phyloP scores from a whole-genome alignment of 92 coral and sea anemone genomes.

The Zoanthus sansibaricus region DNA sequence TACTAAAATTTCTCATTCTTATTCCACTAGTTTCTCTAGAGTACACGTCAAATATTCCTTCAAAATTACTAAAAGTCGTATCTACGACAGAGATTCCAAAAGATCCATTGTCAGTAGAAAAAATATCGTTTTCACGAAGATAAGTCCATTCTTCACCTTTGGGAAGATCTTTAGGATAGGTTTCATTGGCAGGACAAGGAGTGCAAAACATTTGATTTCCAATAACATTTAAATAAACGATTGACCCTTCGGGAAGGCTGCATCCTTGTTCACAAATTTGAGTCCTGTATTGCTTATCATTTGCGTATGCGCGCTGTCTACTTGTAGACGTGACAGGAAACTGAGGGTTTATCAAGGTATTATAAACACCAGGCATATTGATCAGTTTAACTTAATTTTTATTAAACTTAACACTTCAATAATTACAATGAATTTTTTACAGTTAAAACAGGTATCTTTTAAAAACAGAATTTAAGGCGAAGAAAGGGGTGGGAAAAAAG shows the following conservation, averaged over 20 bases:
- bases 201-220: not conserved
- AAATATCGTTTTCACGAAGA: not conserved
- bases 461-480: not conserved
- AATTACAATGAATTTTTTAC: not conserved
- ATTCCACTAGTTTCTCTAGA: not conserved
- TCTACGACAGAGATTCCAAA: not conserved
- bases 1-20: not conserved
- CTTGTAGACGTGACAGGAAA: not conserved
- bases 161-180: not conserved
- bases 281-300: not conserved
- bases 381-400: not conserved
- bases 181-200: not conserved
- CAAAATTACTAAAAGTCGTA: not conserved
- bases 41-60: not conserved
- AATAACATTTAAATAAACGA: not conserved
- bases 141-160: not conserved
- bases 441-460: not conserved
- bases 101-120: not conserved
- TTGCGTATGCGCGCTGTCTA: not conserved
- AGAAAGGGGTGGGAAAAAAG: not conserved
- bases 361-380: not conserved
- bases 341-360: not conserved
- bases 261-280: not conserved
- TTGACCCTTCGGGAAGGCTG: not conserved
- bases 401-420: not conserved